Base-by-base conservation (phyloP, 2,797 vertebrate species). In the Sorex maritimensis region DNA sequence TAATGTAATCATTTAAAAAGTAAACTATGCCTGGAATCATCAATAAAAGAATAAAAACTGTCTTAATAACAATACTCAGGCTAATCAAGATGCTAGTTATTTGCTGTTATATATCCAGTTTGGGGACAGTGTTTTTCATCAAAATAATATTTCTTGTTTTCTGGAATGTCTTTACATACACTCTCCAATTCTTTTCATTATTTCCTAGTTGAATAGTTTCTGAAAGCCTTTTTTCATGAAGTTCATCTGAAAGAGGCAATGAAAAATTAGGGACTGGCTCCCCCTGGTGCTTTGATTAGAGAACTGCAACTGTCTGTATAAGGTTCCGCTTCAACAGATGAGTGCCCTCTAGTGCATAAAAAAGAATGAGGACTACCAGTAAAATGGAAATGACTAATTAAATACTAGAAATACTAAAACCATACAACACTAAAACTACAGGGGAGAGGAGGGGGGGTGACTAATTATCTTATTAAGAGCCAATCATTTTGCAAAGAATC, bases 251-350 rank as follows among this genome's bases (percentile, higher is more conserved):
- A 81, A 78, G 15, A 17, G 26, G 46, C 38, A 68, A 38, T 61
- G 41, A 95, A 95, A 93, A 95, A 46, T 95, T 91, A 83, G 94
- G 81, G 14, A 23, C 72, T 92, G 69, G 78, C 84, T 58, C 94
- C 90, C 0, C 67, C 88, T 93, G 55, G 92, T 81, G 96, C 5
- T 81, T 67, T 5, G 0, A 0, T 21, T 81, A 12, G 71, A 74
- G 88, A 90, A 96, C 8, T 75, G 67, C 63, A 79, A 12, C n/a
- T 44, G 13, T 12, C 1, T 13, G 24, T 41, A 4, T 9, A 24
- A 28, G 15, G 28, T 26, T 11, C 30, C 23, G 55, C 6, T 71
- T 34, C 9, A 7, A 23, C 2, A 1, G 3, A 13, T 4, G 65
- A 26, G 86, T 41, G 77, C 90, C 65, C 80, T 91, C 87, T 69